phyloP scores from a whole-genome alignment of 2,113 vertebrate species.

The Circaetus gallicus region DNA sequence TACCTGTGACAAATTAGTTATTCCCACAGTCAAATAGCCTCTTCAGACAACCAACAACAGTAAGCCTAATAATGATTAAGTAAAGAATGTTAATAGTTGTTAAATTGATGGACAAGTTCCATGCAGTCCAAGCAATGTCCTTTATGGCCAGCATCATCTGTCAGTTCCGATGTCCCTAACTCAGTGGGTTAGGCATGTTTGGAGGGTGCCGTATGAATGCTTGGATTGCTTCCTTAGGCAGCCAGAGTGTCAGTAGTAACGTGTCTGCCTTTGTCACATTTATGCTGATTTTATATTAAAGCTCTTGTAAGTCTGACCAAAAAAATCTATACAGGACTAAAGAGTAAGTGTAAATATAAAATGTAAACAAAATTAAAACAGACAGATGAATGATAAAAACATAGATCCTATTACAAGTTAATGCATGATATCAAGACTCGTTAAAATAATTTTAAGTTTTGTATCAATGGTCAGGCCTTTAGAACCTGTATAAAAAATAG shows the following conservation, averaged over 20 bases:
- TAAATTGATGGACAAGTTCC: background rate
- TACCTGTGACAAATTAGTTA: slow-evolving; percentile 2
- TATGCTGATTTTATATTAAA: background rate
- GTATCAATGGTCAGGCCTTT: background rate
- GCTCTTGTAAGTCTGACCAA: background rate
- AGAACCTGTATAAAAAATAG: background rate
- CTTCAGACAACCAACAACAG: background rate
- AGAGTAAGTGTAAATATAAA: background rate
- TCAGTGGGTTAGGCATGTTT: background rate
- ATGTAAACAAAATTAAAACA: background rate
- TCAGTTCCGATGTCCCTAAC: background rate
- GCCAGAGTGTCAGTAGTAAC: background rate
- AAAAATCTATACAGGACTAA: background rate
- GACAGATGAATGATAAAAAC: background rate
- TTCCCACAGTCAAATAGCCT: background rate
- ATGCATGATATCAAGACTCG: background rate
- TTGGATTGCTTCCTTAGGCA: background rate
- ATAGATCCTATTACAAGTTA: background rate
- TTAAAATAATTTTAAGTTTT: background rate
- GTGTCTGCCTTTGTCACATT: background rate
- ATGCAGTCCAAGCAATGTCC: background rate
- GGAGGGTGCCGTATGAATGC: background rate
- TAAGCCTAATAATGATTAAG: background rate
- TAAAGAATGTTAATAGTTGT: background rate
- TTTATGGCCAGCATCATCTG: background rate